These are phyloP conservation scores for Actinia tenebrosa DNA, from an alignment of 64 coral and sea anemone species.

Conservation along the genomic window DNA sequence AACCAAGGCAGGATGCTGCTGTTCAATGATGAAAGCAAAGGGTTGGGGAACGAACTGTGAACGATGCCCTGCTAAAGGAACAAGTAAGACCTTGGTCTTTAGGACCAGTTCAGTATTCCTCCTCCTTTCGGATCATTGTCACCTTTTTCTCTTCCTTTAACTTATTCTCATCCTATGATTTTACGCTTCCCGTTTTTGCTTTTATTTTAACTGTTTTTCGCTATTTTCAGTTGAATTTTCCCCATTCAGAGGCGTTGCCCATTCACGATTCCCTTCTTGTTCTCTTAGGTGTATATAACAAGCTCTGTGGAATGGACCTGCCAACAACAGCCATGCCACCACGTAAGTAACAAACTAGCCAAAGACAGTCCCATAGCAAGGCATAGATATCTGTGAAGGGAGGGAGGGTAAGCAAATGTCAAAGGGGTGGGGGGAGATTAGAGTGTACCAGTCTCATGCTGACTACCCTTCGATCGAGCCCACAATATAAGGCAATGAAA, in stretches of 20 bases:
- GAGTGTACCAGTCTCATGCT: too few species aligned
- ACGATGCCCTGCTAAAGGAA: constrained; percentile 53
- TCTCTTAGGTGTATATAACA: background rate
- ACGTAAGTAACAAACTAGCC: constrained; percentile 2
- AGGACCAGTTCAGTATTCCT: background rate
- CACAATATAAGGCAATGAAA: too few species aligned
- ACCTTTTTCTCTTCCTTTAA: background rate
- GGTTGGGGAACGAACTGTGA: constrained; percentile 86
- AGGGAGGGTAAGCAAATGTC: too few species aligned
- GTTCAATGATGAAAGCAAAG: constrained; percentile 42
- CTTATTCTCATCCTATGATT: background rate
- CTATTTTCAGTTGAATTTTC: background rate
- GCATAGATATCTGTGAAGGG: too few species aligned
- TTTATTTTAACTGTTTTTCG: background rate
- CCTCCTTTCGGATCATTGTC: too few species aligned
- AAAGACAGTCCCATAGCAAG: too few species aligned
- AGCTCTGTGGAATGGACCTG: background rate
- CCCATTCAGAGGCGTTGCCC: background rate
- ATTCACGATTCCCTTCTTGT: background rate
- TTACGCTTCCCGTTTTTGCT: background rate
- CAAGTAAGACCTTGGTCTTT: constrained; percentile 36
- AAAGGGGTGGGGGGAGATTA: too few species aligned
- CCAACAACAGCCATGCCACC: constrained; percentile 11
- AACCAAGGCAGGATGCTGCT: constrained; percentile 78
- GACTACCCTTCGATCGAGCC: too few species aligned